Percentiles rank a stretch among this genome's conserved stretches.
phyloP scores from a whole-genome alignment of 2,888 invertebrate species.

The Epinotia ramella region DNA sequence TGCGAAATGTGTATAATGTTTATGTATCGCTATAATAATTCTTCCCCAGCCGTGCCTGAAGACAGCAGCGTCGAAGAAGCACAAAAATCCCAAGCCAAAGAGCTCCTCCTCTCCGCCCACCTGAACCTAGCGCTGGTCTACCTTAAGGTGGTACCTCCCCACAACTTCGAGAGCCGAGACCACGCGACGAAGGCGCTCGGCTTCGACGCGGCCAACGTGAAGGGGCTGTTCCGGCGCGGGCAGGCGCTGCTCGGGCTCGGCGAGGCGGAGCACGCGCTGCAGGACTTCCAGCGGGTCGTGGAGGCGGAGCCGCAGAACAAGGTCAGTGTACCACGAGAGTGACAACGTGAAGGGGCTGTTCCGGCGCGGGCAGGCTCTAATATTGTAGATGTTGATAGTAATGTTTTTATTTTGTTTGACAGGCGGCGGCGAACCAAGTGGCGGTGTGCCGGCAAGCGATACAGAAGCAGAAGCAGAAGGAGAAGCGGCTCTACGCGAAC shows the following conservation, averaged over 20 bases:
- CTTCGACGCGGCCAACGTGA: slow-evolving; percentile 91
- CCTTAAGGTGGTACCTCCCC: slow-evolving; percentile 89
- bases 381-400: too few species aligned
- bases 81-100: slow-evolving; percentile 59
- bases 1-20: too few species aligned
- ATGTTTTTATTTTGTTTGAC: slow-evolving; percentile 37
- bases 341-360: background rate
- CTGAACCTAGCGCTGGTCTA: slow-evolving; percentile 94
- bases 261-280: slow-evolving; percentile 91
- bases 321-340: slow-evolving; percentile 56
- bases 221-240: slow-evolving; percentile 95
- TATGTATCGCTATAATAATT: too few species aligned
- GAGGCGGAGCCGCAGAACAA: slow-evolving; percentile 93
- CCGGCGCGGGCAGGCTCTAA: too few species aligned
- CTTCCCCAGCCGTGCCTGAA: slow-evolving; percentile 62
- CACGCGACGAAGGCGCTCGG: slow-evolving; percentile 92
- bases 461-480: slow-evolving; percentile 90
- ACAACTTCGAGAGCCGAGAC: slow-evolving; percentile 88
- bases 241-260: slow-evolving; percentile 90
- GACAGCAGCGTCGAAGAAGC: slow-evolving; percentile 63
- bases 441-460: slow-evolving; percentile 89
- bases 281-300: slow-evolving; percentile 91
- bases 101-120: slow-evolving; percentile 88
- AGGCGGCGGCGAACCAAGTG: slow-evolving; percentile 93
- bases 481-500: slow-evolving; percentile 95